Percentiles rank a stretch among this genome's conserved stretches.
phyloP scores from a whole-genome alignment of 2,888 invertebrate species.

The Rotaria sp. region DNA sequence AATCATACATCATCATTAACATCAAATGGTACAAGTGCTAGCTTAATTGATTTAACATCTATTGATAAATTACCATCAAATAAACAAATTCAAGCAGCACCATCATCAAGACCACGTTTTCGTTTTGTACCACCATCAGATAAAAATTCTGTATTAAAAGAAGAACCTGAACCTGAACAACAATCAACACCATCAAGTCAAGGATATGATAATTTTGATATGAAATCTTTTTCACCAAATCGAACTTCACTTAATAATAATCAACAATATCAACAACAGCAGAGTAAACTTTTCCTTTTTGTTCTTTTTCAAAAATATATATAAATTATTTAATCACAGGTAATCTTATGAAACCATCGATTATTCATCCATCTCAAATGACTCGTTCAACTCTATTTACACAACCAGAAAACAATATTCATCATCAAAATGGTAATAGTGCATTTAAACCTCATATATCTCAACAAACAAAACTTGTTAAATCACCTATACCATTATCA shows the following conservation, averaged over 20 bases:
- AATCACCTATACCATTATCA: neutral
- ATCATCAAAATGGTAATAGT: neutral
- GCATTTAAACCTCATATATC: conserved; percentile 24
- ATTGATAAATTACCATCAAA: neutral
- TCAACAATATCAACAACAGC: neutral
- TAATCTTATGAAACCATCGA: neutral
- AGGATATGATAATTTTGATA: neutral
- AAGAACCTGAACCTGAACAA: conserved; percentile 8
- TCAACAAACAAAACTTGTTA: neutral
- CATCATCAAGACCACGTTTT: neutral
- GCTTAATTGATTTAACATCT: conserved; percentile 16
- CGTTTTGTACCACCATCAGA: neutral
- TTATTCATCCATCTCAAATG: neutral
- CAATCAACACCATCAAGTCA: neutral
- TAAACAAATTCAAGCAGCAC: neutral
- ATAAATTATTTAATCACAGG: neutral
- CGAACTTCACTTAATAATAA: neutral
- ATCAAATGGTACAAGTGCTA: neutral
- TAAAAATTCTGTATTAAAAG: neutral
- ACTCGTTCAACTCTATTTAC: neutral
- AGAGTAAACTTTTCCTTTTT: neutral
- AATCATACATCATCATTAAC: neutral
- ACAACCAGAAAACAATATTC: neutral
- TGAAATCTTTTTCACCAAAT: neutral
- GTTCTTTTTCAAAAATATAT: neutral